These are phyloP conservation scores for Urocitellus parryii DNA, from an alignment of 2,113 vertebrate genomes.

Conservation along the genomic window DNA sequence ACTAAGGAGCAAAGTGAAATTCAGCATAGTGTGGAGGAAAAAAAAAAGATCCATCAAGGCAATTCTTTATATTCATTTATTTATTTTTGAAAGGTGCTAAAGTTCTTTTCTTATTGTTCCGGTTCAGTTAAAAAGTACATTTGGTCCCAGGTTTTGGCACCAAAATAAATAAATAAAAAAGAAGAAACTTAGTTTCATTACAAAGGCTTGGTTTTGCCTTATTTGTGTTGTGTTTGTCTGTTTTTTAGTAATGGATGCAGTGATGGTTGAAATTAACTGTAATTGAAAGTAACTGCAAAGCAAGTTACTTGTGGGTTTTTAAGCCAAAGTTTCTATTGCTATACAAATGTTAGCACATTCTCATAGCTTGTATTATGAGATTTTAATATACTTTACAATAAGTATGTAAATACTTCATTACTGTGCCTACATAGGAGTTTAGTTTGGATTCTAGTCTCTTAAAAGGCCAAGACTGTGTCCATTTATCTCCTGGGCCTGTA, in stretches of 20 bases:
- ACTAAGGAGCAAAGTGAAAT: slow-evolving; percentile 61
- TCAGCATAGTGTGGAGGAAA: background rate
- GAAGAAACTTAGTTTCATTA: slow-evolving; percentile 22
- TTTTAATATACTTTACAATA: slow-evolving; percentile 53
- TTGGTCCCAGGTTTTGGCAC: background rate
- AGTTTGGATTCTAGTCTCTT: slow-evolving; percentile 14
- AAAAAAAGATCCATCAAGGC: slow-evolving; percentile 11
- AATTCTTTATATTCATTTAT: background rate
- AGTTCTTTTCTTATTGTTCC: background rate
- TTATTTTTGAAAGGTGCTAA: background rate
- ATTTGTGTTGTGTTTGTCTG: slow-evolving; percentile 1
- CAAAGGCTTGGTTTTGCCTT: slow-evolving; percentile 32
- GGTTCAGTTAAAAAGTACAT: slow-evolving; percentile 27
- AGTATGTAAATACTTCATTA: background rate
- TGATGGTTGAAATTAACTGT: slow-evolving; percentile 76
- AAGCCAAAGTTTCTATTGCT: slow-evolving; percentile 48
- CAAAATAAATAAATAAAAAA: background rate
- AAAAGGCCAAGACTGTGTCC: background rate
- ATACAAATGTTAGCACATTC: slow-evolving; percentile 67
- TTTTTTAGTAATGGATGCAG: slow-evolving; percentile 64
- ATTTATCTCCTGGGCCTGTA: background rate
- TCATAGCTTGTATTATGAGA: slow-evolving; percentile 58
- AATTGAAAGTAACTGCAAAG: slow-evolving; percentile 66
- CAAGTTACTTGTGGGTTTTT: slow-evolving; percentile 50
- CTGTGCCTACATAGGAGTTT: background rate